Base-by-base conservation (phyloP, 2,888 invertebrate genomes). In the Minunthozetes semirufus region DNA sequence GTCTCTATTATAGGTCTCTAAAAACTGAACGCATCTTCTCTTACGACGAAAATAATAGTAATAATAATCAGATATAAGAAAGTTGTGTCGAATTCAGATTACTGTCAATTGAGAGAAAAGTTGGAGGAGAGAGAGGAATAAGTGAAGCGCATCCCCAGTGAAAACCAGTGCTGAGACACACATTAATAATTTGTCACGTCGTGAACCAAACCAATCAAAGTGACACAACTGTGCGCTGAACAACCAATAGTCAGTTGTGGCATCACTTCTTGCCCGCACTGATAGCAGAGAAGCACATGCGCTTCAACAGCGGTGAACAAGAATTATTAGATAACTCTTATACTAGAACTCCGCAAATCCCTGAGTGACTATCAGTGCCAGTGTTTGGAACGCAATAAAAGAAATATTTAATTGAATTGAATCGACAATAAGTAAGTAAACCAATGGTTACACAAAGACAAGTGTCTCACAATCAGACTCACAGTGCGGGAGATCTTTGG, bases 1-100 rank as follows among this genome's bases (percentile, higher is more conserved):
- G 13, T 42, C 11, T 13, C 42, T 42, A 42, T 42, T 42, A 42
- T 42, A 42, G 42, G 42, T 42, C 25, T 19, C 17, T 48, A 48
- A n/a, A 46, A 70, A 70, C 25, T 48, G 46, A 25, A 27, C 59
- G 9, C 15, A 29, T 42, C 25, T 70, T 48, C 68, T 19, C 68
- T 33, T 33, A 2, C 1, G 53, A 53, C 6, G 53, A 19, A 53
- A n/a, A 19, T 53, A 19, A n/a, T 53, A 17, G 17, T 33, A 33
- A 38, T 33, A 33, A 38, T 70, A 70, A 70, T 70, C 70, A 25
- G 70, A 70, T 70, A 42, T 46, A 70, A 70, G 70, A 70, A 70
- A 27, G 19, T 66, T 66, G n/a, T 19, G n/a, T 13, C 4, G 22
- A 48, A 70, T 46, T 70, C 46, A 70, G 70, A 70, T 38, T 68